Conservation (phyloP, 2,888 invertebrate species). For the Bombylius major region DNA sequence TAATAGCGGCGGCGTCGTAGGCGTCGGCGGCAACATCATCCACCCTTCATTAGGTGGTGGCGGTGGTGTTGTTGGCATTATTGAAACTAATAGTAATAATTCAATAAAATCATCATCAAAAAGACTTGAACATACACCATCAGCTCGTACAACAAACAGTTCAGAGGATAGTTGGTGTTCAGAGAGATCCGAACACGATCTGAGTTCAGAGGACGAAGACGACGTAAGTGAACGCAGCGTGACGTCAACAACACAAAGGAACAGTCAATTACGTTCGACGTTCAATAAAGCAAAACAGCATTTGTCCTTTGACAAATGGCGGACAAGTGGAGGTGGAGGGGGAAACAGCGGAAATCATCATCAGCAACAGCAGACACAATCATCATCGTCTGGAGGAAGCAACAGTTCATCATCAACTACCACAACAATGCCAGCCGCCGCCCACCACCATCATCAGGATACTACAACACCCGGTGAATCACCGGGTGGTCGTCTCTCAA, state of each 20-base stretch:
- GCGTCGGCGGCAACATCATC: slow-evolving; percentile 15
- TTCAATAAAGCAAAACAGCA: slow-evolving; percentile 70
- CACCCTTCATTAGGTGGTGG: slow-evolving; percentile 16
- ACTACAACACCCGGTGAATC: slow-evolving; percentile 51
- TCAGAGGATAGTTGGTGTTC: slow-evolving; percentile 54
- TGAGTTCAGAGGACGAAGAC: slow-evolving; percentile 52
- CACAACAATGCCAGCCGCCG: slow-evolving; percentile 12
- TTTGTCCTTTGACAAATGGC: slow-evolving; percentile 63
- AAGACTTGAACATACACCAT: slow-evolving; percentile 23
- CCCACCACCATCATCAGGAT: slow-evolving; percentile 22
- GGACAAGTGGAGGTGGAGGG: slow-evolving; percentile 36
- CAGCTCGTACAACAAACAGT: slow-evolving; percentile 32
- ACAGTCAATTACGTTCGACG: slow-evolving; percentile 66
- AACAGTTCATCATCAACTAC: slow-evolving; percentile 9
- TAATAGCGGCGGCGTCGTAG: slow-evolving; percentile 17
- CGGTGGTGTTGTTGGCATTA: slow-evolving; percentile 10
- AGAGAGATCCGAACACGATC: slow-evolving; percentile 20
- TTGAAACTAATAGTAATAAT: slow-evolving; percentile 36
- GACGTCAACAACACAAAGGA: slow-evolving; percentile 41
- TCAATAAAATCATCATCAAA: slow-evolving; percentile 35
- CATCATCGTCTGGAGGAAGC: slow-evolving; percentile 5
- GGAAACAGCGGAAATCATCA: slow-evolving; percentile 28
- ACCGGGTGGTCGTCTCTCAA: slow-evolving; percentile 61
- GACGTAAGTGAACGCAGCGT: slow-evolving; percentile 38
- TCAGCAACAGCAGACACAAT: slow-evolving; percentile 2